Conservation (phyloP, 2,888 invertebrate genomes). For the Salticus scenicus region DNA sequence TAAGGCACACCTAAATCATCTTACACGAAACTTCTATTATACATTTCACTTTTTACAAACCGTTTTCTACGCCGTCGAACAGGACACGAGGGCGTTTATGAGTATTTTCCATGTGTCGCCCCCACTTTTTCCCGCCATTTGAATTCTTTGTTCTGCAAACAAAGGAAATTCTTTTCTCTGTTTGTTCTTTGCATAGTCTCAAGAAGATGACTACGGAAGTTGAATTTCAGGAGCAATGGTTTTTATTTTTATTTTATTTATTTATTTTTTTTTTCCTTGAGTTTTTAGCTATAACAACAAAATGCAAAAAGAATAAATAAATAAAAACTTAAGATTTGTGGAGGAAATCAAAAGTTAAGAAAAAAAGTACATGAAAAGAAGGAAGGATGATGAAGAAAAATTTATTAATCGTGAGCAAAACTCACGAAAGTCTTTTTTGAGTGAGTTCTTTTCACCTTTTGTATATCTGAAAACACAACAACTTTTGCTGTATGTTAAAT, state of each 20-base stretch:
- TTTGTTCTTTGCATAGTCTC: constrained; percentile 17
- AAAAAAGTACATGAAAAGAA: background rate
- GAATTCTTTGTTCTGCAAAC: constrained; percentile 35
- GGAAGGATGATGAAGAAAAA: background rate
- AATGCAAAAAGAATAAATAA: constrained; percentile 1
- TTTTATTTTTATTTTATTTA: no score
- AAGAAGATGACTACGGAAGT: constrained; percentile 30
- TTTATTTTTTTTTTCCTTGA: no score
- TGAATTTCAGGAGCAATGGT: no score
- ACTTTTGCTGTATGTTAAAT: background rate
- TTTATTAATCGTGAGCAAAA: background rate
- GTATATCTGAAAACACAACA: background rate
- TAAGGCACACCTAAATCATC: background rate
- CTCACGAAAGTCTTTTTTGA: background rate
- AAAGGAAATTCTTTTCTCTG: constrained; percentile 15
- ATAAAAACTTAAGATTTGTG: background rate
- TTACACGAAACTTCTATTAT: background rate
- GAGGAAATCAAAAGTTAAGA: constrained; percentile 36
- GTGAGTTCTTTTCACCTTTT: background rate
- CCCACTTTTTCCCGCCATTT: constrained; percentile 11
- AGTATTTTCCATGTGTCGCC: constrained; percentile 6
- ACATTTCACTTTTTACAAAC: background rate
- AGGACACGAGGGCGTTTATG: background rate
- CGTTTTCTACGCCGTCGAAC: background rate
- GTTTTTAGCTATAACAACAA: no score